Evolutionary conservation across 2,113 vertebrate species (phyloP).

Genomic region (Strix aluco): DNA sequence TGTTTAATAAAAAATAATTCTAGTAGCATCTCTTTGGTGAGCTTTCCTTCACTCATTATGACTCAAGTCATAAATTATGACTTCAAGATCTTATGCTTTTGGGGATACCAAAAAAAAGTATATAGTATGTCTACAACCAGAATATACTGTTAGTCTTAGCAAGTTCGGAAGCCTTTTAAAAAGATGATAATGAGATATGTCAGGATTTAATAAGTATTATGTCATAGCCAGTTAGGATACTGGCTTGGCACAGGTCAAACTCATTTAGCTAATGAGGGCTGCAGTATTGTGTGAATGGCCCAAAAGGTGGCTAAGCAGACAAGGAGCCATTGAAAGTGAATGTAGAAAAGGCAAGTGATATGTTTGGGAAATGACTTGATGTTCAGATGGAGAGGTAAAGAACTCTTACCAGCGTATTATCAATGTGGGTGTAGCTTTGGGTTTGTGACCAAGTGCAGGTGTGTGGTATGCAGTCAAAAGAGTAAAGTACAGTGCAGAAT

Average conservation of each 20-base stretch:
- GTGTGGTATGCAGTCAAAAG: not conserved
- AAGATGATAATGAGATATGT: not conserved
- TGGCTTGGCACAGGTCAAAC: not conserved
- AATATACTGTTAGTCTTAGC: not conserved
- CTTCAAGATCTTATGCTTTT: not conserved
- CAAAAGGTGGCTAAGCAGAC: not conserved
- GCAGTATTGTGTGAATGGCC: not conserved
- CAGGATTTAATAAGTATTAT: not conserved
- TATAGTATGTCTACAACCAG: not conserved
- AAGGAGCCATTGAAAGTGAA: not conserved
- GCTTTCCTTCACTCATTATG: not conserved
- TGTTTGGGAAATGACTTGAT: not conserved
- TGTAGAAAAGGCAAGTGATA: not conserved
- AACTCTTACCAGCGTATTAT: not conserved
- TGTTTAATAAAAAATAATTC: not conserved
- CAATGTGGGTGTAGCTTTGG: not conserved
- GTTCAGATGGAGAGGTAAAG: not conserved
- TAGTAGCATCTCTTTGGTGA: not conserved
- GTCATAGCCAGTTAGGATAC: not conserved
- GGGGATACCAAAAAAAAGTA: no score
- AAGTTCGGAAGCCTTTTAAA: not conserved
- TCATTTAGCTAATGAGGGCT: not conserved
- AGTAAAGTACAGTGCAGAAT: not conserved
- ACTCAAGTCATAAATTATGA: not conserved
- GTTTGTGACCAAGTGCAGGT: not conserved